Evolutionary conservation across 1,140 invertebrate genomes (phyloP).

Genomic region (Apis florea): DNA sequence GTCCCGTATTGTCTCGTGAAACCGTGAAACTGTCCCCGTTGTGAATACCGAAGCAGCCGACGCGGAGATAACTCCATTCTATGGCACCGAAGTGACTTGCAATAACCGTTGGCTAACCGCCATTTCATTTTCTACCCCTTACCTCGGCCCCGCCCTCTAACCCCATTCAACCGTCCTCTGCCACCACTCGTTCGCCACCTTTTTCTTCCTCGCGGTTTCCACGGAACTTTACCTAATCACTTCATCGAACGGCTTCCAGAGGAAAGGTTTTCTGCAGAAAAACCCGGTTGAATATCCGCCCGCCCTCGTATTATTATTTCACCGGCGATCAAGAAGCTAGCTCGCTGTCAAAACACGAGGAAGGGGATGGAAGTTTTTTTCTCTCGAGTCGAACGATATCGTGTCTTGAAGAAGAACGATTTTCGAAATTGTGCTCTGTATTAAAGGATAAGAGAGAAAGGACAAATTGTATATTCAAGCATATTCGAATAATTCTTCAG

Average conservation of each 20-base stretch:
- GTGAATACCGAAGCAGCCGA: constrained; percentile 47
- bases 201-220: constrained; percentile 50
- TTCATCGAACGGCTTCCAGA: constrained; percentile 70
- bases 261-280: constrained; percentile 62
- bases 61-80: constrained; percentile 37
- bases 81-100: constrained; percentile 50
- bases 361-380: constrained; percentile 58
- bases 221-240: constrained; percentile 74
- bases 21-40: constrained; percentile 49
- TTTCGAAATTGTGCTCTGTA: too few relatives aligned
- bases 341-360: constrained; percentile 56
- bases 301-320: constrained; percentile 63
- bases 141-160: neutral
- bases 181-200: constrained; percentile 27
- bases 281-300: constrained; percentile 39
- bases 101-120: constrained; percentile 63
- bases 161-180: constrained; percentile 1
- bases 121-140: constrained; percentile 40
- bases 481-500: too few relatives aligned
- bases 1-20: constrained; percentile 44
- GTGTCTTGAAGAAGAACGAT: too few relatives aligned
- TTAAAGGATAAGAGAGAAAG: too few relatives aligned
- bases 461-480: too few relatives aligned
- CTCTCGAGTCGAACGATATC: neutral
- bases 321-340: constrained; percentile 22